Evolutionary conservation across 2,113 vertebrate genomes (phyloP).

Genomic region (Hemicordylus capensis): DNA sequence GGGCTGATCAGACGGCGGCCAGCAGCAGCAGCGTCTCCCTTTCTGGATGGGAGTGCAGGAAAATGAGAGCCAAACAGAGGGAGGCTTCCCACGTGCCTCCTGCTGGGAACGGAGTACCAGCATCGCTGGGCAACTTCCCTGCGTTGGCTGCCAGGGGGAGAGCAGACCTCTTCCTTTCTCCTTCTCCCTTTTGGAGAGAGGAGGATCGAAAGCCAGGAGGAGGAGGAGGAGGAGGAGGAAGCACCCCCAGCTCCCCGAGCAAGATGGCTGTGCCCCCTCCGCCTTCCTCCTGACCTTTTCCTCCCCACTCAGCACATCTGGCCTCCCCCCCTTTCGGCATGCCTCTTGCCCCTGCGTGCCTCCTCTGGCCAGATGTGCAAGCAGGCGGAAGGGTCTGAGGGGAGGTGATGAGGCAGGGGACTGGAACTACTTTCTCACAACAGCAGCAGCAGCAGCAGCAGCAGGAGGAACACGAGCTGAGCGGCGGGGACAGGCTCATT

Average conservation of each 20-base stretch:
- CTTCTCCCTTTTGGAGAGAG: neutral
- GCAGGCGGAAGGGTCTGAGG: constrained; percentile 34
- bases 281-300: neutral
- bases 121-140: neutral
- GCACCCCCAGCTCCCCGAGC: neutral
- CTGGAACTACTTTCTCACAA: constrained; percentile 40
- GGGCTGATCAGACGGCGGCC: too few species aligned
- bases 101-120: constrained; percentile 17
- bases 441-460: neutral
- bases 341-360: constrained; percentile 14
- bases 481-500: neutral
- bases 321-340: too few species aligned
- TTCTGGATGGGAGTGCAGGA: neutral
- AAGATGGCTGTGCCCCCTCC: neutral
- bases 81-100: constrained; percentile 19
- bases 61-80: neutral
- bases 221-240: too few species aligned
- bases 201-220: too few species aligned
- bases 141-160: constrained; percentile 64
- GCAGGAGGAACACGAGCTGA: neutral
- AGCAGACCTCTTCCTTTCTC: constrained; percentile 68
- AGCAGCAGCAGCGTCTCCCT: neutral
- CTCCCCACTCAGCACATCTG: neutral
- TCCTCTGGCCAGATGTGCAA: constrained; percentile 41
- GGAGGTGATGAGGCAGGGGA: constrained; percentile 36